Conservation (phyloP, 2,797 vertebrate species). For the Pogoniulus pusillus region DNA sequence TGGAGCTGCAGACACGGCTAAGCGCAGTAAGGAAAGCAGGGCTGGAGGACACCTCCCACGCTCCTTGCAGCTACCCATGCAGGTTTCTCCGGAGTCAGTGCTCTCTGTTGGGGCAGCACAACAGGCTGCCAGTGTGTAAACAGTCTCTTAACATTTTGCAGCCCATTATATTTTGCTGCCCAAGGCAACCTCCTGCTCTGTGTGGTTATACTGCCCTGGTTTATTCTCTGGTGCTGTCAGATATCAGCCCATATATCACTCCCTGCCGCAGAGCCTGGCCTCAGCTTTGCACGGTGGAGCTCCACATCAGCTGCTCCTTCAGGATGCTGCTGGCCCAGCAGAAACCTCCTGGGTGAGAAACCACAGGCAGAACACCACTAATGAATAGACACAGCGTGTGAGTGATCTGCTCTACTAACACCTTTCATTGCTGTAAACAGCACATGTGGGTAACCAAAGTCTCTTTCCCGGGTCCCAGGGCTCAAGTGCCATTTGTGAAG, state of each 20-base stretch:
- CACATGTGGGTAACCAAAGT: neutral
- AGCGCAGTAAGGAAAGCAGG: neutral
- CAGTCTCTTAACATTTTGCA: constrained; percentile 68
- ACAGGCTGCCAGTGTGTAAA: constrained; percentile 50
- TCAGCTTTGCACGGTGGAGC: neutral
- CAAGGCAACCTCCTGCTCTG: constrained; percentile 60
- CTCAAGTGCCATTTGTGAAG: constrained; percentile 40
- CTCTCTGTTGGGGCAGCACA: neutral
- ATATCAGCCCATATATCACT: constrained; percentile 64
- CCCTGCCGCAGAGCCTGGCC: neutral
- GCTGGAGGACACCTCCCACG: neutral
- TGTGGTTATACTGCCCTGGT: constrained; percentile 52
- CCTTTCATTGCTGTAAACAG: constrained; percentile 18
- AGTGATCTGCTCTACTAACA: constrained; percentile 10
- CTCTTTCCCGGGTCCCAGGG: neutral
- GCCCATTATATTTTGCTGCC: constrained; percentile 65
- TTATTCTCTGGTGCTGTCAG: constrained; percentile 61
- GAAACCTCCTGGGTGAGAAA: neutral
- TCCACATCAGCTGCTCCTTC: neutral
- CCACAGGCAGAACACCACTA: neutral
- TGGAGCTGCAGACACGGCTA: neutral
- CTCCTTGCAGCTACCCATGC: neutral
- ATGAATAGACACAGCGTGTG: neutral
- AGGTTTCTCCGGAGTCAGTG: constrained; percentile 8
- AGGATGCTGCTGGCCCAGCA: neutral